Evolutionary conservation across 1,140 invertebrate species (phyloP).

Genomic region (Coboldia fuscipes): DNA sequence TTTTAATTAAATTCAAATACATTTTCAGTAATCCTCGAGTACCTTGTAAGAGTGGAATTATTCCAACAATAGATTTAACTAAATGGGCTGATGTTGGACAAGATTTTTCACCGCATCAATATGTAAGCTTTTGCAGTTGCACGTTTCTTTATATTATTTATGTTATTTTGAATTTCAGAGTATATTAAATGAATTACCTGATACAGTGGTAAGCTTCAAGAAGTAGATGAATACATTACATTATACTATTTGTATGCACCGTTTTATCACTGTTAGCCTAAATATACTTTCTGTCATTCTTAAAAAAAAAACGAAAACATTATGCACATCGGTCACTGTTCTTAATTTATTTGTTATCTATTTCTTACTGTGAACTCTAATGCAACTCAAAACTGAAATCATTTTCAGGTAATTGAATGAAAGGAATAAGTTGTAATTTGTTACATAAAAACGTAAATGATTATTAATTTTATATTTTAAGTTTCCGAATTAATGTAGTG

Average conservation of each 20-base stretch:
- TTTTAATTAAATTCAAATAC: conserved; percentile 4
- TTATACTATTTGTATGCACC: neutral
- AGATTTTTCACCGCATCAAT: conserved; percentile 29
- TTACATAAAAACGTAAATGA: no score
- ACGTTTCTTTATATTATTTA: neutral
- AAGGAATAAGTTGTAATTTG: no score
- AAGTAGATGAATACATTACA: conserved; percentile 7
- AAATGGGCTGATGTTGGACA: conserved; percentile 61
- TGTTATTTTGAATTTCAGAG: conserved; percentile 11
- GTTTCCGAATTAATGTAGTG: no score
- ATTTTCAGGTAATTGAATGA: no score
- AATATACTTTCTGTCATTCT: no score
- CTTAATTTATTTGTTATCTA: no score
- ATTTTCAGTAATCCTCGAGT: conserved; percentile 65
- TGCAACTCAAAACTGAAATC: no score
- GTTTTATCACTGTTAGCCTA: no score
- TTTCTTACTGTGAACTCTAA: no score
- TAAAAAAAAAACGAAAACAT: no score
- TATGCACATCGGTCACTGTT: no score
- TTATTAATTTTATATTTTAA: no score
- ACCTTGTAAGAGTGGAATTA: conserved; percentile 64
- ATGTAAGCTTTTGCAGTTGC: conserved; percentile 30
- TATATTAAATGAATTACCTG: conserved; percentile 19
- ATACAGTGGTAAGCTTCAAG: conserved; percentile 18
- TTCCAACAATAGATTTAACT: conserved; percentile 64